Base-by-base conservation (phyloP, 2,797 vertebrate genomes). In the Enteromius treurensis region DNA sequence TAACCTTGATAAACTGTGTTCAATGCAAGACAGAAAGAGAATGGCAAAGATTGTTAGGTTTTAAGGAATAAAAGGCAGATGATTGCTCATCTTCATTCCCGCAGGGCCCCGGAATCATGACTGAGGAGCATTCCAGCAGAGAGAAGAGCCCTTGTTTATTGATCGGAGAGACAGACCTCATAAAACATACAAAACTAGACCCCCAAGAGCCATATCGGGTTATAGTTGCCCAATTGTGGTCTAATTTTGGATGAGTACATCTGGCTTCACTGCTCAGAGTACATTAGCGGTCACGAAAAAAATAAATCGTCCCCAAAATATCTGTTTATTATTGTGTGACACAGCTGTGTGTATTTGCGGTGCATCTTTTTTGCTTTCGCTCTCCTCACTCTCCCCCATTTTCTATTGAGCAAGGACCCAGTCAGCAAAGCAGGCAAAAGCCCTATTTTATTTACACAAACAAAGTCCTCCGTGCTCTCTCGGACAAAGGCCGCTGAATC, bases 371-470 rank as follows among this genome's bases (percentile, higher is more conserved):
- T 87, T 34, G 8, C 70, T 84, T 40, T 85, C 34, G 65, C 45
- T 64, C 51, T 45, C 32, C 67, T 64, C 76, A 55, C 34, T 32
- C 45, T 83, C 78, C 78, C 40, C 55, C 83, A 53, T 76, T 73
- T 53, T 73, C 88, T 83, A 70, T 78, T 81, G 74, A 87, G 58
- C 6, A 23, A 84, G 90, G 86, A 88, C 84, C 87, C 86, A 89
- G 90, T 92, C 91, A 92, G 87, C 90, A 90, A 92, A 93, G 94
- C 91, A 93, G 94, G 95, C 94, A 95, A 95, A 96, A 95, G 95
- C 95, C 95, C 96, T 97, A 96, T 96, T 98, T 98, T 99, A 98
- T 99, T 99, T 99, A 99, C 98, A 98, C 98, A 99, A 96, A 96
- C 95, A 96, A 98, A 98, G 97, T 99, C 96, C 96, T 95, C 95